Percentiles rank a stretch among this genome's conserved stretches.
phyloP scores from a whole-genome alignment of 2,888 invertebrate species.

The Microctonus hyperodae region DNA sequence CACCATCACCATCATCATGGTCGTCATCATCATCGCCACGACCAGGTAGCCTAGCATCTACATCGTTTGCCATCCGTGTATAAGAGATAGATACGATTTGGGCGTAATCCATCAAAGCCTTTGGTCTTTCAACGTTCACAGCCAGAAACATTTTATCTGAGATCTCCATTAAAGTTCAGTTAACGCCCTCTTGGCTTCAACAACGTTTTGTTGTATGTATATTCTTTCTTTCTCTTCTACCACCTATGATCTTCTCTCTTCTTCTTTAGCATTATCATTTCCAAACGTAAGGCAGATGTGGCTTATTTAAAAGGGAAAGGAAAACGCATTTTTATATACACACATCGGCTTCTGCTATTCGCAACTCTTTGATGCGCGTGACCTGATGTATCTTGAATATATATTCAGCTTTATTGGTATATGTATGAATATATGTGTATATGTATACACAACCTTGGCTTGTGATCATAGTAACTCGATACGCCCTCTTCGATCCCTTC shows the following conservation, averaged over 20 bases:
- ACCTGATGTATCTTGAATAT: not conserved
- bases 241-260: no score
- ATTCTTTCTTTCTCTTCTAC: conserved; percentile 23
- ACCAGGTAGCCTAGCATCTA: conserved; percentile 38
- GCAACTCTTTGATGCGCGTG: conserved; percentile 31
- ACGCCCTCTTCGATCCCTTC: conserved; percentile 30
- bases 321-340: not conserved
- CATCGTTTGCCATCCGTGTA: conserved; percentile 21
- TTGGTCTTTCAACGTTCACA: conserved; percentile 57
- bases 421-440: not conserved
- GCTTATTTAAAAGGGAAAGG: conserved; percentile 12
- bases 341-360: conserved; percentile 14
- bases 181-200: conserved; percentile 60
- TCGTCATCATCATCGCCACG: conserved; percentile 11
- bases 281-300: conserved; percentile 11
- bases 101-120: conserved; percentile 62
- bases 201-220: conserved; percentile 26
- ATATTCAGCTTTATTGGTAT: not conserved
- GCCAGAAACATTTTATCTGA: conserved; percentile 55
- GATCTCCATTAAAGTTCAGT: conserved; percentile 63
- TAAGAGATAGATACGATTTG: conserved; percentile 58
- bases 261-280: not conserved
- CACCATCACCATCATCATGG: not conserved
- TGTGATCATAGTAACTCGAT: conserved; percentile 29
- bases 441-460: not conserved